A percentile compares a stretch with the other conserved stretches of the same genome.
phyloP scores from a whole-genome alignment of 2,797 vertebrate species.

The Megalops cyprinoides region DNA sequence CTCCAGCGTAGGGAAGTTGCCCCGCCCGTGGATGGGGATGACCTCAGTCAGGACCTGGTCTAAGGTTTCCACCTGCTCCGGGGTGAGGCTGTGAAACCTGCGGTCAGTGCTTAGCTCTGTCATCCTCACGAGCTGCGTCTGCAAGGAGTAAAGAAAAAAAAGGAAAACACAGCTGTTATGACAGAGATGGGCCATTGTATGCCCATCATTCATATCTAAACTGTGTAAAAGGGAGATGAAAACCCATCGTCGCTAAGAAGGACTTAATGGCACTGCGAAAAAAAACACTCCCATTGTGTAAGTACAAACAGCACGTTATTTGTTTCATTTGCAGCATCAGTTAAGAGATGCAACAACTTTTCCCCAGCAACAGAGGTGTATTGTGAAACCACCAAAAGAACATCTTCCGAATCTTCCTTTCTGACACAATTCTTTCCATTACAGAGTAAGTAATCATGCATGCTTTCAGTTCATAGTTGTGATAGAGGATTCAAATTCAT shows the following conservation, averaged over 20 bases:
- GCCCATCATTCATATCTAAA: slow-evolving; percentile 28
- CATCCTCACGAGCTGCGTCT: slow-evolving; percentile 72
- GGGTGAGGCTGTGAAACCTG: slow-evolving; percentile 88
- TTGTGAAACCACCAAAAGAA: slow-evolving; percentile 8
- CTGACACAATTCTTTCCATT: neutral
- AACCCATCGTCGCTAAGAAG: slow-evolving; percentile 41
- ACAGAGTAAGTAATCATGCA: neutral
- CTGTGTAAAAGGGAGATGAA: slow-evolving; percentile 17
- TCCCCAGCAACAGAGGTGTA: slow-evolving; percentile 1
- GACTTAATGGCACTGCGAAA: slow-evolving; percentile 27
- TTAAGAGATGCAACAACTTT: slow-evolving; percentile 7
- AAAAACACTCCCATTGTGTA: slow-evolving; percentile 27
- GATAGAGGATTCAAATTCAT: neutral
- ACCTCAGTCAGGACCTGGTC: slow-evolving; percentile 90
- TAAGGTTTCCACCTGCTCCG: slow-evolving; percentile 88
- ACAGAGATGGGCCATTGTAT: neutral
- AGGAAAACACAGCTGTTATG: slow-evolving; percentile 32
- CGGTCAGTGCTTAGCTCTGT: slow-evolving; percentile 80
- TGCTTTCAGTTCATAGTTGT: neutral
- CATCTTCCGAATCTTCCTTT: slow-evolving; percentile 1
- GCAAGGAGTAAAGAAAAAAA: slow-evolving; percentile 10
- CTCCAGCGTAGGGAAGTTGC: slow-evolving; percentile 95
- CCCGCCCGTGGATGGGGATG: slow-evolving; percentile 92
- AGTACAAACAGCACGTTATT: slow-evolving; percentile 32
- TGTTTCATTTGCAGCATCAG: slow-evolving; percentile 21